Evolutionary conservation across 2,888 invertebrate species (phyloP), one percentile per base, ranked within the genome.

Genomic region (Litoditis marina): DNA sequence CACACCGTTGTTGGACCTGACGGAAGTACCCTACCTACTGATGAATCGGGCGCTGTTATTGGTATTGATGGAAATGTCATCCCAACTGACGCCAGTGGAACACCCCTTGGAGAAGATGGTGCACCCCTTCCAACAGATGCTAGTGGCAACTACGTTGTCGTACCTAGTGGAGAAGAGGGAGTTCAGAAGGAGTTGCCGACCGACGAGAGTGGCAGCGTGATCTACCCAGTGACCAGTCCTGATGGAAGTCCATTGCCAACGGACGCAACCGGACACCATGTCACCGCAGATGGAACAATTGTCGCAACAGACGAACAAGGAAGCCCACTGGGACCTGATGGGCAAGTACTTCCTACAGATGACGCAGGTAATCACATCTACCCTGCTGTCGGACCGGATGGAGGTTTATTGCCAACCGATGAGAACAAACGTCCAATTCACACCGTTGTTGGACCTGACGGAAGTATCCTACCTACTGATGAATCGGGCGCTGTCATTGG

Each of bases 251-350:
- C 66, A 31, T n/a, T 76, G n/a, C 69, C 65, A 66, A 39, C 49
- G 16, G 49, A 49, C 28, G 49, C 49, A 19, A 30, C 42, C 42
- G 69, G 69, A 42, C 65, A 51, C 22, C 64, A 62, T 36, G 42
- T 72, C 11, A 47, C 54, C 8, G 49, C 16, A 28, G 63, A 65
- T 27, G 67, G 66, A 39, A 56, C 44, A n/a, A 63, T 59, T 7
- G 55, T 75, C 32, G 74, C 74, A 39, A 76, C 77, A 16, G 77
- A 77, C 49, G 49, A 34, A 22, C 16, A 52, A 32, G 73, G 73
- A 36, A 66, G 51, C 30, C 67, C 69, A 44, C 28, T 73, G 39
- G 77, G 77, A 34, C 67, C 69, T 30, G 75, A 77, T 56, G 73
- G 73, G 55, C 51, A 66, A 44, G 59, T 68, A 5, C 28, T 61